A percentile compares a stretch with the other conserved stretches of the same genome.
Evolutionary conservation across 2,113 vertebrate species (phyloP).

Genomic region (Reinhardtius hippoglossoides): DNA sequence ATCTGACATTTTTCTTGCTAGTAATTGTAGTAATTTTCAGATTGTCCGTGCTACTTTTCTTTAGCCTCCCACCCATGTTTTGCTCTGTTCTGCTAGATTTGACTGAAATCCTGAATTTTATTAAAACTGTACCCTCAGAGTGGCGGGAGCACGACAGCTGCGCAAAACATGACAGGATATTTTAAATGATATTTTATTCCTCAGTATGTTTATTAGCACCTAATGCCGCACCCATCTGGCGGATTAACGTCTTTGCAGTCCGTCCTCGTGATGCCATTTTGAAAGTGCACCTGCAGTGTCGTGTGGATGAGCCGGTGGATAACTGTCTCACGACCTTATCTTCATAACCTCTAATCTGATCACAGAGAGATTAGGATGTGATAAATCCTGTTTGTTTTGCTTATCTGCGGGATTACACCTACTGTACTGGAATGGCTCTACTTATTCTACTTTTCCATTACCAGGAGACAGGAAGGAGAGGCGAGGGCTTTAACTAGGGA

Average conservation of each 20-base stretch:
- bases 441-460: conserved; percentile 37
- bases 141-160: not conserved
- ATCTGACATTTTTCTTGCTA: not conserved
- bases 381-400: conserved; percentile 56
- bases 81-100: not conserved
- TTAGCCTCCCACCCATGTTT: not conserved
- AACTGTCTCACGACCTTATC: conserved; percentile 47
- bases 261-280: conserved; percentile 8
- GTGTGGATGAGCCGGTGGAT: conserved; percentile 44
- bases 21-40: not conserved
- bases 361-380: conserved; percentile 31
- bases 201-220: conserved; percentile 5
- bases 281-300: conserved; percentile 21
- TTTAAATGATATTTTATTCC: conserved; percentile 1
- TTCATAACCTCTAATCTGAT: conserved; percentile 67
- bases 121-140: conserved; percentile 2
- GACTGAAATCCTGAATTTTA: not conserved
- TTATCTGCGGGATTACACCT: conserved; percentile 67
- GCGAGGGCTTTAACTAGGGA: not conserved
- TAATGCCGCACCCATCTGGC: not conserved
- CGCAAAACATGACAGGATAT: not conserved
- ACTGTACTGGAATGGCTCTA: conserved; percentile 18
- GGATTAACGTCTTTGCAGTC: not conserved
- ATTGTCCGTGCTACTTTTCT: not conserved
- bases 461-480: conserved; percentile 18